Evolutionary conservation across 2,888 invertebrate species (phyloP), one percentile per base, ranked within the genome.

Genomic region (Creontiades dilutus): DNA sequence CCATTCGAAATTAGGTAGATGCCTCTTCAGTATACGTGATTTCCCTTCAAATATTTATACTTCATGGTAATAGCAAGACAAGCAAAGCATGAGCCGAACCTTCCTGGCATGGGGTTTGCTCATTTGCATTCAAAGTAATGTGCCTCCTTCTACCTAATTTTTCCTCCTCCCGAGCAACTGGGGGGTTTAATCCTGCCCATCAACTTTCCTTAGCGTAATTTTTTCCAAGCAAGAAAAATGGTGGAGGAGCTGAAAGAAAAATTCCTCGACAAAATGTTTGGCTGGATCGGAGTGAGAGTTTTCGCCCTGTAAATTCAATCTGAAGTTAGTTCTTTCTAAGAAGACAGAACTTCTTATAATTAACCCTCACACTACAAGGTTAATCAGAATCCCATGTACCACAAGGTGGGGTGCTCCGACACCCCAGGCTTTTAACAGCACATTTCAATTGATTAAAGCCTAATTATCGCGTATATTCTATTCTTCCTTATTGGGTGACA

Each of bases 51-150:
- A 82, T 23, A 82, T 82, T 48, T 68, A 68, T 68, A 68, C 19
- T 82, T 82, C n/a, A 48, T 19, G 52, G 14, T 82, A 48, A 27
- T 52, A 23, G 52, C 52, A 52, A 16, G 47, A 48, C 52, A 82
- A 23, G 23, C 82, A 52, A 28, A 52, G n/a, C 27, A 80, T 52
- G 16, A 12, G 13, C 16, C 81, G n/a, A 16, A 23, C 81, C 46
- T 48, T 81, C 46, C 37, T 81, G 16, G 81, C 81, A 12, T n/a
- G 46, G 81, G 47, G 47, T 48, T 7, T 81, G n/a, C 82, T 82
- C 47, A 82, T 82, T 82, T 82, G 82, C 82, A 82, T 82, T 82
- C 82, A 52, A 82, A 82, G 82, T 82, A 82, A 82, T 82, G 82
- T 47, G 52, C 82, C 47, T 48, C 82, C 82, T 82, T 19, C 23